A percentile compares a stretch with the other conserved stretches of the same genome.
These are phyloP conservation scores for Zaprionus africanus DNA, from an alignment of 1,140 invertebrate genomes.

Conservation along the genomic window DNA sequence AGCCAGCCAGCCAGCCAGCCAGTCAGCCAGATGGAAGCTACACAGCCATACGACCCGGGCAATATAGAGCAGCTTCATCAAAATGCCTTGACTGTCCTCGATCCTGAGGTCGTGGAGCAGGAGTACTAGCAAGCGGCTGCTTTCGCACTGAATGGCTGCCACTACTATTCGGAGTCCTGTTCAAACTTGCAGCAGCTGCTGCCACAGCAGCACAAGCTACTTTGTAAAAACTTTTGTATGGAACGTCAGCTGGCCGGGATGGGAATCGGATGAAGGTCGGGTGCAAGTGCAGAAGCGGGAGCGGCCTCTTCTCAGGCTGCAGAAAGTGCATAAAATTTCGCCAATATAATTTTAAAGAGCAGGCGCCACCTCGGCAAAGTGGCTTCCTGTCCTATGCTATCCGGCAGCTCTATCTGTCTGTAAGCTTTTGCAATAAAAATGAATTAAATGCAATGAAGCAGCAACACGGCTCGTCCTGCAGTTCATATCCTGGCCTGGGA, in stretches of 20 bases:
- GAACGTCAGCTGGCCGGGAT: conserved; percentile 36
- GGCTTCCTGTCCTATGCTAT: conserved; percentile 60
- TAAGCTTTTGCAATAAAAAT: conserved; percentile 82
- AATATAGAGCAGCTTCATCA: conserved; percentile 80
- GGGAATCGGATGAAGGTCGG: neutral
- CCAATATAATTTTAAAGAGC: conserved; percentile 81
- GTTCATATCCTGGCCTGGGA: conserved; percentile 17
- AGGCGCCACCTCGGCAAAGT: conserved; percentile 62
- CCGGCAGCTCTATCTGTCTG: conserved; percentile 64
- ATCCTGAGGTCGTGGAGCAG: neutral
- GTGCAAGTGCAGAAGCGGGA: conserved; percentile 14
- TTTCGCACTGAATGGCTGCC: conserved; percentile 24
- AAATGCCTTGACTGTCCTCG: conserved; percentile 56
- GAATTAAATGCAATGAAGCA: conserved; percentile 83
- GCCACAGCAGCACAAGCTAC: conserved; percentile 61
- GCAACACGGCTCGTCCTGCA: conserved; percentile 43
- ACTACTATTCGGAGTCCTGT: conserved; percentile 52
- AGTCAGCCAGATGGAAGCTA: neutral
- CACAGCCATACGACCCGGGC: conserved; percentile 28
- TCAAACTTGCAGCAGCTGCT: conserved; percentile 78
- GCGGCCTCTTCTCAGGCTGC: conserved; percentile 8
- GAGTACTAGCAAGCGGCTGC: conserved; percentile 1
- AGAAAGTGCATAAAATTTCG: conserved; percentile 76
- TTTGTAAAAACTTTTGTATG: conserved; percentile 79
- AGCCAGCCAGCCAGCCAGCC: neutral